Percentiles rank a stretch among this genome's conserved stretches.
Evolutionary conservation across 2,888 invertebrate species (phyloP).

Genomic region (Leptogaster cylindrica): DNA sequence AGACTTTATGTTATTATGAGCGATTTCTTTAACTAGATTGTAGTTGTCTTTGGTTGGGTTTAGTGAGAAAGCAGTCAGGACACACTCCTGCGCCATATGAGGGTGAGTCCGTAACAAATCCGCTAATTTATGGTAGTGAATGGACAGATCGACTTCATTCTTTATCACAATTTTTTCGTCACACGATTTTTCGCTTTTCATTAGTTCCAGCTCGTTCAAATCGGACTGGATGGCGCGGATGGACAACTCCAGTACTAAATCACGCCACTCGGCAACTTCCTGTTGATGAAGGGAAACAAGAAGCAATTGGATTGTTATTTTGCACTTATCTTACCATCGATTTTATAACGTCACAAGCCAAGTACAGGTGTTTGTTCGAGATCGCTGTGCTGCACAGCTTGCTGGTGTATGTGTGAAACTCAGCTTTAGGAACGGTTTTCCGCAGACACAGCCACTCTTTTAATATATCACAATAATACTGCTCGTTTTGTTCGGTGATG

Average conservation of each 20-base stretch:
- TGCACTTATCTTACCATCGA: constrained; percentile 39
- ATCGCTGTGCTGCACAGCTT: constrained; percentile 40
- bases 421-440: constrained; percentile 8
- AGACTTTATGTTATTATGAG: too few relatives aligned
- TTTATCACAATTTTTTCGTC: constrained; percentile 63
- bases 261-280: constrained; percentile 37
- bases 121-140: constrained; percentile 65
- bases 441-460: constrained; percentile 40
- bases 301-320: not conserved
- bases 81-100: constrained; percentile 67
- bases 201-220: constrained; percentile 68
- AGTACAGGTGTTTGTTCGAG: constrained; percentile 37
- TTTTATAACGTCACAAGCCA: constrained; percentile 41
- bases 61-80: constrained; percentile 70
- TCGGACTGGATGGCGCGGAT: constrained; percentile 68
- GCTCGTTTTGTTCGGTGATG: constrained; percentile 26
- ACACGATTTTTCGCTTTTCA: constrained; percentile 58
- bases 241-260: constrained; percentile 63
- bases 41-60: constrained; percentile 66
- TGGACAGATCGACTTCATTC: constrained; percentile 63
- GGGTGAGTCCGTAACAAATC: constrained; percentile 63
- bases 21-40: constrained; percentile 64
- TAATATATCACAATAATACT: constrained; percentile 40
- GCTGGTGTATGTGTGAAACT: constrained; percentile 38
- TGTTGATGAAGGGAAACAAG: not conserved